Conservation (phyloP, 2,888 invertebrate species). For the Eueremaeus valkanovi region DNA sequence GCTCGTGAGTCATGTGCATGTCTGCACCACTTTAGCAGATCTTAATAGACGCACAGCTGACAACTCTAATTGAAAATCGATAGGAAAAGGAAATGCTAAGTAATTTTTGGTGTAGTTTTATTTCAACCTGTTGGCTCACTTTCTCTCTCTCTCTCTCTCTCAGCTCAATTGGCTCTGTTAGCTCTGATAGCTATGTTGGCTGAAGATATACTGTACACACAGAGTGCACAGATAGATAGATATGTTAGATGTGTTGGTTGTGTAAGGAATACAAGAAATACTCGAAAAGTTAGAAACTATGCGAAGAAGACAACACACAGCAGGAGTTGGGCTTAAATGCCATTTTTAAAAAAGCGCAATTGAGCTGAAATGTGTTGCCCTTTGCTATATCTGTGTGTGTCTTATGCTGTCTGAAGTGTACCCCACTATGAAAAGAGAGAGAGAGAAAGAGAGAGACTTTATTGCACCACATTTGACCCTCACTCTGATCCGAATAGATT, state of each 20-base stretch:
- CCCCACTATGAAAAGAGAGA: too few relatives aligned
- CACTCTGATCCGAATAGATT: conserved; percentile 18
- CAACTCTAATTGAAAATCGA: conserved; percentile 36
- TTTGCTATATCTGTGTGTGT: neutral
- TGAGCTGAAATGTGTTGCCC: conserved; percentile 14
- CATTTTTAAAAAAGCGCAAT: conserved; percentile 25
- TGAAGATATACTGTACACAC: neutral
- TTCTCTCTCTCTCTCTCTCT: neutral
- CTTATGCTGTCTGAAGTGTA: neutral
- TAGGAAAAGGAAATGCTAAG: conserved; percentile 37
- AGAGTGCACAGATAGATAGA: neutral
- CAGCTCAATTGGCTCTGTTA: too few relatives aligned
- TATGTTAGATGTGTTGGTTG: conserved; percentile 6
- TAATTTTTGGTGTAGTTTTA: conserved; percentile 34
- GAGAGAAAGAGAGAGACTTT: neutral
- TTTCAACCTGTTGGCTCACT: conserved; percentile 32
- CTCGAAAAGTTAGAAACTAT: neutral
- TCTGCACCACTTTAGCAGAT: neutral
- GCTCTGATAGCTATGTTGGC: neutral
- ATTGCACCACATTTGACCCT: conserved; percentile 15
- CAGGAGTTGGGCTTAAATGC: conserved; percentile 14
- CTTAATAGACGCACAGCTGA: neutral
- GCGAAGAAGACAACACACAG: conserved; percentile 7
- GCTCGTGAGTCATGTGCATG: neutral
- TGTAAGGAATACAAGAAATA: neutral